phyloP scores from a whole-genome alignment of 1,140 invertebrate species.

The Ceratina australensis region DNA sequence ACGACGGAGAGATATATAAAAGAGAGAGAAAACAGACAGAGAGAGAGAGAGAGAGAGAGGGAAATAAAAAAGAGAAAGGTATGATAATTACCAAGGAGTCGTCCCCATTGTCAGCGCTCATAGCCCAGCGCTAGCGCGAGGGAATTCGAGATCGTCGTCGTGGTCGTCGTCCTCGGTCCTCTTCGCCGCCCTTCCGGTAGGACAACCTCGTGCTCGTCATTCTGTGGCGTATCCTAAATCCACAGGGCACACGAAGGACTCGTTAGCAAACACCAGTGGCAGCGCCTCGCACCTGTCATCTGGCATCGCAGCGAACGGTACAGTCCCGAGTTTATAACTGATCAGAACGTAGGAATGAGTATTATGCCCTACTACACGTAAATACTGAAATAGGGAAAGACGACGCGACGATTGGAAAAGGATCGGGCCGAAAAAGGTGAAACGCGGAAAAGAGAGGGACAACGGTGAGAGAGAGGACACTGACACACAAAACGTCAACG shows the following conservation, averaged over 20 bases:
- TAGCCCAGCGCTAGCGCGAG: conserved; percentile 73
- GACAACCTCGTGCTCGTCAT: conserved; percentile 58
- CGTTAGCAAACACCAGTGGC: conserved; percentile 25
- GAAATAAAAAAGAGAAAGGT: conserved; percentile 59
- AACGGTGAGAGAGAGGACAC: conserved; percentile 60
- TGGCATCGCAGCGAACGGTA: conserved; percentile 57
- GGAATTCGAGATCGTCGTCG: conserved; percentile 64
- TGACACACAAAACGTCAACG: conserved; percentile 73
- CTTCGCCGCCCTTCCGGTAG: conserved; percentile 68
- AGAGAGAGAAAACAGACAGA: conserved; percentile 13
- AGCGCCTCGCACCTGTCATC: conserved; percentile 63
- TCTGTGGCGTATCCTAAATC: conserved; percentile 48
- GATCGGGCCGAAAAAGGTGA: conserved; percentile 2
- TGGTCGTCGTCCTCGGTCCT: conserved; percentile 67
- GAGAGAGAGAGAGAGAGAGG: conserved; percentile 29
- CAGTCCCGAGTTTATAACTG: conserved; percentile 3
- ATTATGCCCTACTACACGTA: conserved; percentile 4
- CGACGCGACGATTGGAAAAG: not conserved
- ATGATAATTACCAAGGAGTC: conserved; percentile 79
- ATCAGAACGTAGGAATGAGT: not conserved
- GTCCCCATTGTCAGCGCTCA: conserved; percentile 80
- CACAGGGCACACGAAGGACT: conserved; percentile 42
- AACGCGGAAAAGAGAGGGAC: conserved; percentile 12
- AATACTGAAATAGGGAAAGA: not conserved
- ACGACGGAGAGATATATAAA: too few species aligned